These are phyloP conservation scores for Oegoconia quadripuncta DNA, from an alignment of 2,888 invertebrate species.

Conservation along the genomic window DNA sequence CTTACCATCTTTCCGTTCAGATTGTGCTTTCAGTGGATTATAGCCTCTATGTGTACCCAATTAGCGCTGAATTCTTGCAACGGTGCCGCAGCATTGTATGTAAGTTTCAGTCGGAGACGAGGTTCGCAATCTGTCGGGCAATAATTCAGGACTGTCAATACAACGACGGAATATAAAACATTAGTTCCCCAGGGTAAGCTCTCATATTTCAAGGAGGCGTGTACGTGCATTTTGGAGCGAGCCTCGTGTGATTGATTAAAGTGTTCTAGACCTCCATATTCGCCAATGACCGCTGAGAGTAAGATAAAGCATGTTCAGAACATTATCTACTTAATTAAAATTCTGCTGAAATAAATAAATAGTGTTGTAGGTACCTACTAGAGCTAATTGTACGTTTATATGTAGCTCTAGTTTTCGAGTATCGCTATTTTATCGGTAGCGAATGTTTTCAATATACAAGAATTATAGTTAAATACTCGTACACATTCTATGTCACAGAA, in stretches of 20 bases:
- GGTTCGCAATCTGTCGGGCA: conserved; percentile 49
- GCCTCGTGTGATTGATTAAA: conserved; percentile 62
- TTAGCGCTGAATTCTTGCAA: background rate
- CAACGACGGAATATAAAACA: conserved; percentile 66
- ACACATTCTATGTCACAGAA: too few relatives aligned
- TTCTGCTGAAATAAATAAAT: too few relatives aligned
- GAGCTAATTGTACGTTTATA: too few relatives aligned
- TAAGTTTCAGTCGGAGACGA: conserved; percentile 1
- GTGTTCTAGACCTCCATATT: conserved; percentile 42
- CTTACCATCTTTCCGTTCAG: background rate
- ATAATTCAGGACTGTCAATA: conserved; percentile 68
- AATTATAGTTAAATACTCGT: too few relatives aligned
- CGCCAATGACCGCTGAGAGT: conserved; percentile 26
- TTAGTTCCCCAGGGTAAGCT: conserved; percentile 48
- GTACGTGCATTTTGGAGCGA: conserved; percentile 55
- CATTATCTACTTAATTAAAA: too few relatives aligned
- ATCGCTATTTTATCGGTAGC: too few relatives aligned
- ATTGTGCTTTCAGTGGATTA: background rate
- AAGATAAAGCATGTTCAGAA: background rate
- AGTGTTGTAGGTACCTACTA: too few relatives aligned
- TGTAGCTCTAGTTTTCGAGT: too few relatives aligned
- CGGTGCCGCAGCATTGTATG: background rate
- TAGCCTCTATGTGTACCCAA: background rate
- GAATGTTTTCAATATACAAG: too few relatives aligned
- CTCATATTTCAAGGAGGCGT: conserved; percentile 56